Percentiles rank a stretch among this genome's conserved stretches.
Conservation (phyloP, 1,140 invertebrate genomes). For the Littorina saxatilis region DNA sequence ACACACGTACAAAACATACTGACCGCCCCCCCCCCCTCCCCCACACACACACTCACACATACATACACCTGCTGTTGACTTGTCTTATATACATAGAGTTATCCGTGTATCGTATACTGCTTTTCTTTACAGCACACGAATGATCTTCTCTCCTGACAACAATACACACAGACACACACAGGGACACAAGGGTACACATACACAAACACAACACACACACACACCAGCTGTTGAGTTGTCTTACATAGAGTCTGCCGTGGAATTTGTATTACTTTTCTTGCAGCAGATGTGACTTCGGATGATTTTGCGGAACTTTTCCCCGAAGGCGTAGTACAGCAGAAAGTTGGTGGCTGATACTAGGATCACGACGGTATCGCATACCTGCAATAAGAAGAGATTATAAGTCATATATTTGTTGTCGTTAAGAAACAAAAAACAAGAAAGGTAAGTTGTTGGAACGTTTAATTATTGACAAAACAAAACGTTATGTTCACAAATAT, state of each 20-base stretch:
- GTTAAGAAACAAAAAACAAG: no score
- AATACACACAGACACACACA: background rate
- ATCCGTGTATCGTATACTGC: background rate
- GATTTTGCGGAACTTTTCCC: conserved; percentile 34
- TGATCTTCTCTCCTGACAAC: no score
- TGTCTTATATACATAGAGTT: conserved; percentile 30
- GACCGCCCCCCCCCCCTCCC: no score
- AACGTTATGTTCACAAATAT: no score
- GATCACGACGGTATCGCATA: conserved; percentile 29
- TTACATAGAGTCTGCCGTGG: conserved; percentile 25
- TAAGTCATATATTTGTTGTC: no score
- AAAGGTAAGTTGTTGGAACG: no score
- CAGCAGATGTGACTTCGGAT: conserved; percentile 35
- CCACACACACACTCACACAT: background rate
- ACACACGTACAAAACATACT: background rate
- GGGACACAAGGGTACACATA: background rate
- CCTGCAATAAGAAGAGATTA: no score
- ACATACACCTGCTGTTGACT: no score
- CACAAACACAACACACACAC: background rate
- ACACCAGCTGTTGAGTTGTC: background rate
- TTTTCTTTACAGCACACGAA: no score
- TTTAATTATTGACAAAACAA: no score
- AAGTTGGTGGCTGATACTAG: conserved; percentile 42
- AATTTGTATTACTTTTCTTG: background rate
- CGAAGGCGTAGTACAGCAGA: conserved; percentile 44